Conservation (phyloP, 2,888 invertebrate genomes). For the Argyresthia goedartella region DNA sequence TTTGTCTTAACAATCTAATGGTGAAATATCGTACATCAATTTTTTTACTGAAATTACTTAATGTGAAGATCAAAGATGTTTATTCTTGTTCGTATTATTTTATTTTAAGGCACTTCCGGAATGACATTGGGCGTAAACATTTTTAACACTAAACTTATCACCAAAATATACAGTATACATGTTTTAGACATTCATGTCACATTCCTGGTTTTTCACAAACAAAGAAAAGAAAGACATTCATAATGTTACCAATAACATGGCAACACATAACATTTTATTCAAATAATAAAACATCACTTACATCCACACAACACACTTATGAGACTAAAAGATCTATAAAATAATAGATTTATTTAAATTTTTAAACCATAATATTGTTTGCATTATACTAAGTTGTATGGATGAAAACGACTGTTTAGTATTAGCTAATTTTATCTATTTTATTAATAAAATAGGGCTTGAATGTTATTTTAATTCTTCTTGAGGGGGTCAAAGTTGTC, state of each 20-base stretch:
- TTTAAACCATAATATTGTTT: conserved; percentile 32
- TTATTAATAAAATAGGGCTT: conserved; percentile 11
- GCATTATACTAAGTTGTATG: conserved; percentile 38
- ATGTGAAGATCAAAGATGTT: background rate
- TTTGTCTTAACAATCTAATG: conserved; percentile 28
- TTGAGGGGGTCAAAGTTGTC: conserved; percentile 94
- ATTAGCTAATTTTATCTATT: conserved; percentile 20
- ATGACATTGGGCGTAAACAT: conserved; percentile 55
- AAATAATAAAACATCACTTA: conserved; percentile 25
- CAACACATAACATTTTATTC: conserved; percentile 34
- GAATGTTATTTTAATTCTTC: conserved; percentile 68
- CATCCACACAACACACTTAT: conserved; percentile 36
- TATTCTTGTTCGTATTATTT: background rate
- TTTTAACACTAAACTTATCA: conserved; percentile 20
- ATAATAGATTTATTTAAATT: conserved; percentile 19
- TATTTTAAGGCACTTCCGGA: conserved; percentile 47
- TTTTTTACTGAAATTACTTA: background rate
- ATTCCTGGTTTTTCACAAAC: conserved; percentile 21
- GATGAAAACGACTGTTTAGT: conserved; percentile 30
- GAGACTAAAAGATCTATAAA: conserved; percentile 16
- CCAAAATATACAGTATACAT: conserved; percentile 23
- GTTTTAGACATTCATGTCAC: conserved; percentile 20
- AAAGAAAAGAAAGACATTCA: conserved; percentile 13
- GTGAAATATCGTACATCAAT: conserved; percentile 15
- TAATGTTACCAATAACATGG: conserved; percentile 57